A percentile compares a stretch with the other conserved stretches of the same genome.
phyloP scores from a whole-genome alignment of 2,113 vertebrate genomes.

The Australoheros scitulus region DNA sequence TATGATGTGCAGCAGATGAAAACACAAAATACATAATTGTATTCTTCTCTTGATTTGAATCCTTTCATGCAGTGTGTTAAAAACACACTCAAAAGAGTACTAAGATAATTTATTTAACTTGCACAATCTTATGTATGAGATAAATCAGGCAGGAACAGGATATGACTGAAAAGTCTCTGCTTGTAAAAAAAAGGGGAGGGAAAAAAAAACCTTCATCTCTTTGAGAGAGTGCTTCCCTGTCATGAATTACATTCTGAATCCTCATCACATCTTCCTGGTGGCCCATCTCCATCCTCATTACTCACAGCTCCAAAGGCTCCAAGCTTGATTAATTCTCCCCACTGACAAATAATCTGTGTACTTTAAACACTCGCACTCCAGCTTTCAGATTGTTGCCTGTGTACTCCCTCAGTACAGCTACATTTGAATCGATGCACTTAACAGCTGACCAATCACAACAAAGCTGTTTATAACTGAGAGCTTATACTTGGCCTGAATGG shows the following conservation, averaged over 20 bases:
- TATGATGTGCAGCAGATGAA: not conserved
- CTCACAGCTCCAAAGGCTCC: conserved; percentile 47
- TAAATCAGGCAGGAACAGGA: conserved; percentile 6
- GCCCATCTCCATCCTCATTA: conserved; percentile 63
- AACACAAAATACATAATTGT: not conserved
- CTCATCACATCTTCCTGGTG: conserved; percentile 57
- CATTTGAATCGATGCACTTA: conserved; percentile 16
- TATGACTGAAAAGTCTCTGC: conserved; percentile 9
- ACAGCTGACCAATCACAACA: conserved; percentile 18
- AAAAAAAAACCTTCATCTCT: not conserved
- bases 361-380: conserved; percentile 39
- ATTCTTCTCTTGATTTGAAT: not conserved
- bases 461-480: conserved; percentile 29
- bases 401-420: conserved; percentile 3
- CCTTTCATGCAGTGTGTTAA: not conserved
- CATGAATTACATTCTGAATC: conserved; percentile 46
- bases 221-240: conserved; percentile 4
- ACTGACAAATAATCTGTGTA: conserved; percentile 50
- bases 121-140: not conserved
- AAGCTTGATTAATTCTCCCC: conserved; percentile 58
- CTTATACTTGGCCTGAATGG: conserved; percentile 15
- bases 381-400: conserved; percentile 35
- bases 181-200: not conserved
- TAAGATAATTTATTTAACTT: not conserved
- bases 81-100: not conserved